Base-by-base conservation (phyloP, 2,888 invertebrate genomes). In the Hylaea fasciaria region DNA sequence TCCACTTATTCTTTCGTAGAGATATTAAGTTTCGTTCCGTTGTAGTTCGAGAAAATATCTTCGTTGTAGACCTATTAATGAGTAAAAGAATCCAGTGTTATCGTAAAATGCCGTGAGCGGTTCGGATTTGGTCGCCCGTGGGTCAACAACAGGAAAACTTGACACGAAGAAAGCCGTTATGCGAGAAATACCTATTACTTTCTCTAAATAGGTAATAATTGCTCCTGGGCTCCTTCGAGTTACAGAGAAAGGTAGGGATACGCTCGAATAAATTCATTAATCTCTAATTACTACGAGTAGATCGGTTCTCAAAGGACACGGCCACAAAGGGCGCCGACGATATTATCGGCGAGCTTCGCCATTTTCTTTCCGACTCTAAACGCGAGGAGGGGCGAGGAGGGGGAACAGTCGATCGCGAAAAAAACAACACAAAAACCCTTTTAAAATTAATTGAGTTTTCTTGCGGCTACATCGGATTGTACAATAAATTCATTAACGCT, bases 401-500 rank as follows among this genome's bases (percentile, higher is more conserved):
- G 65, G 62, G 66, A 64, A 58, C 58, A 74, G 80, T 81, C 81
- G 85, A 85, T 86, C 80, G 82, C 74, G 78, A 80, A 83, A 89
- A 88, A 90, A 90, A 89, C 85, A 91, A 91, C 91, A 91, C 86
- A 91, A 91, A 91, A 92, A 91, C 92, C 91, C 91, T 92, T 92
- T 92, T 89, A 92, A 91, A 91, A 91, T 92, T 91, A 92, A 92
- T 91, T 92, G 92, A 91, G 91, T 92, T 91, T 91, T 91, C 91
- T 91, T 91, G 91, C 83, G 89, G 91, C 87, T 87, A 91, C 89
- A 89, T 87, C 83, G 85, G 78, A 81, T 78, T 85, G 85, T 90
- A 89, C 89, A 91, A 90, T 91, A 90, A 91, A 92, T 91, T 91
- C 91, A 92, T 91, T 91, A 91, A 89, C 89, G 91, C 89, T 90